phyloP scores from a whole-genome alignment of 37 sponge, comb jelly and placozoan species.

The Tethya wilhelma region DNA sequence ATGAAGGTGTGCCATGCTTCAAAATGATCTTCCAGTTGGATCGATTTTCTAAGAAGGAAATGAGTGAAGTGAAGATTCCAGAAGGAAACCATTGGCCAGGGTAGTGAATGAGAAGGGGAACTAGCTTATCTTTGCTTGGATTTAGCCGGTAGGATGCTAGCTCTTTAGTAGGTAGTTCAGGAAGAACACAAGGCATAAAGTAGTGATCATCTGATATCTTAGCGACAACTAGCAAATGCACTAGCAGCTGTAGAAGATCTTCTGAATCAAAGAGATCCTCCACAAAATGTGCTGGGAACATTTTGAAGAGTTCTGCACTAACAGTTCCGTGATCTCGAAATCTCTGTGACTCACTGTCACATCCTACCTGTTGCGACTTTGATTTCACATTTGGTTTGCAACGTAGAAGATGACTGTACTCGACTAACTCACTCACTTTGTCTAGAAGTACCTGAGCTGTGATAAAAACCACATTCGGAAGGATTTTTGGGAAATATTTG shows the following conservation, averaged over 20 bases:
- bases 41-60: too few species aligned
- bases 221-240: not conserved
- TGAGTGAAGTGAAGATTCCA: too few species aligned
- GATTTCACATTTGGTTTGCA: not conserved
- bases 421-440: not conserved
- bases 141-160: not conserved
- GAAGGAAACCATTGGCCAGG: constrained; percentile 3
- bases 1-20: too few species aligned
- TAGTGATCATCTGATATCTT: not conserved
- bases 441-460: not conserved
- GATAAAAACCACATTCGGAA: not conserved
- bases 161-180: not conserved
- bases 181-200: not conserved
- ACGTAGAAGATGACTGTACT: not conserved
- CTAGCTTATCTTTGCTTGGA: too few species aligned
- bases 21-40: too few species aligned
- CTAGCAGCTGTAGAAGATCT: not conserved
- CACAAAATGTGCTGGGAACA: not conserved
- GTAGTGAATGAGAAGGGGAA: not conserved
- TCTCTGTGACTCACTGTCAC: too few species aligned
- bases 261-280: not conserved
- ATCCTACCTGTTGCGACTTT: not conserved
- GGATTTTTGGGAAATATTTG: not conserved
- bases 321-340: not conserved
- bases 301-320: not conserved